Evolutionary conservation across 2,113 vertebrate species (phyloP).

Genomic region (Empidonax alnorum): DNA sequence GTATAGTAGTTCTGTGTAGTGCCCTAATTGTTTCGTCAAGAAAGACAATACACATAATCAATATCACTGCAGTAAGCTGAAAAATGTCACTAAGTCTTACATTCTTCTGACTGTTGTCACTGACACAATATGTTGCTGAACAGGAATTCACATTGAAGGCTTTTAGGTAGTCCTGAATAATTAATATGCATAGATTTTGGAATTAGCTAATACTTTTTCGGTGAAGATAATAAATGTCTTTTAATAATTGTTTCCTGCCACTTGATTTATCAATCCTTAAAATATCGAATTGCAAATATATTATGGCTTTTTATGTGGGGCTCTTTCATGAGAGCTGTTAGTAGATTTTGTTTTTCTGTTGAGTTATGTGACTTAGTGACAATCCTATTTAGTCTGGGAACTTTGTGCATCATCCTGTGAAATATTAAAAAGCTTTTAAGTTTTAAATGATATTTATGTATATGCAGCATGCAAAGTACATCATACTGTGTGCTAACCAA

Average conservation of each 20-base stretch:
- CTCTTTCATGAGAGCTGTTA: background rate
- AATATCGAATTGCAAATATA: slow-evolving; percentile 3
- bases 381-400: background rate
- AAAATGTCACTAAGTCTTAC: background rate
- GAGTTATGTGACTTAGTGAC: background rate
- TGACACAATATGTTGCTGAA: background rate
- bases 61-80: background rate
- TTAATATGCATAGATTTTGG: slow-evolving; percentile 9
- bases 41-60: background rate
- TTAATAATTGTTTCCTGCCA: slow-evolving; percentile 21
- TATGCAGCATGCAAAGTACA: background rate
- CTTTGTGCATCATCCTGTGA: background rate
- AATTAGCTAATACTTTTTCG: background rate
- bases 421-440: slow-evolving; percentile 40
- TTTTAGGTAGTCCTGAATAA: slow-evolving; percentile 15
- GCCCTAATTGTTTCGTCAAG: background rate
- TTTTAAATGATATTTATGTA: background rate
- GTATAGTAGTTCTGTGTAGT: background rate
- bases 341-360: background rate
- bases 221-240: background rate
- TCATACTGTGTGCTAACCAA: background rate
- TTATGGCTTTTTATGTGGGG: background rate
- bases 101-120: background rate
- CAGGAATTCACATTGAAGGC: background rate
- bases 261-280: slow-evolving; percentile 23